phyloP scores from a whole-genome alignment of 2,888 invertebrate genomes.

The Podotricha telesiphe region DNA sequence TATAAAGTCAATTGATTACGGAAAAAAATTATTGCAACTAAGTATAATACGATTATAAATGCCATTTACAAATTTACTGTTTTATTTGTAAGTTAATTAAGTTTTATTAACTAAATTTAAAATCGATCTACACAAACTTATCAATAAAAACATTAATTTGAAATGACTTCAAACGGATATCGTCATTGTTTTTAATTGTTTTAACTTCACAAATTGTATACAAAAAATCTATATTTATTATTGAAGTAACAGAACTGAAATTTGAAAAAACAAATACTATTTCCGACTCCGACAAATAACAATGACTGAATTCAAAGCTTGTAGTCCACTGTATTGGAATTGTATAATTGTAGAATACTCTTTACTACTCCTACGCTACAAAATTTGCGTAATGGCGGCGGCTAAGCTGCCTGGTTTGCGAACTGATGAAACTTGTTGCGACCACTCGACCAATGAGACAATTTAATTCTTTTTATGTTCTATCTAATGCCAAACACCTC shows the following conservation, averaged over 20 bases:
- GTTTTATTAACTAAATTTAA: slow-evolving; percentile 2
- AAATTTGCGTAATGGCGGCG: too few species aligned
- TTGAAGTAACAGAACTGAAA: too few species aligned
- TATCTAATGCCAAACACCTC: too few species aligned
- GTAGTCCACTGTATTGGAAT: not conserved
- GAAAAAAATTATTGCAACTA: slow-evolving; percentile 7
- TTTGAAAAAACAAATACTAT: too few species aligned
- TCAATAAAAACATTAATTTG: not conserved
- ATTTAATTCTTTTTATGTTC: too few species aligned
- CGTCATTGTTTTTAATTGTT: not conserved
- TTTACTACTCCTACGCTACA: too few species aligned
- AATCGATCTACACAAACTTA: not conserved
- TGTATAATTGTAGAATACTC: too few species aligned
- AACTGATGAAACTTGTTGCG: too few species aligned
- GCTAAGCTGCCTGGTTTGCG: too few species aligned
- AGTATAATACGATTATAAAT: not conserved
- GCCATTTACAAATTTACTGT: slow-evolving; percentile 14
- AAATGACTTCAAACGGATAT: not conserved
- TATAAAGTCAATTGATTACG: slow-evolving; percentile 1
- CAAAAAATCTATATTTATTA: not conserved
- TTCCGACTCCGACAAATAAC: not conserved
- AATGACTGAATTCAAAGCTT: not conserved
- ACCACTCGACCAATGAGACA: too few species aligned
- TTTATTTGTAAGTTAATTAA: slow-evolving; percentile 2
- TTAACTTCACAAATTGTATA: not conserved